phyloP scores from a whole-genome alignment of 2,888 invertebrate genomes.

The Sphinx pinastri region DNA sequence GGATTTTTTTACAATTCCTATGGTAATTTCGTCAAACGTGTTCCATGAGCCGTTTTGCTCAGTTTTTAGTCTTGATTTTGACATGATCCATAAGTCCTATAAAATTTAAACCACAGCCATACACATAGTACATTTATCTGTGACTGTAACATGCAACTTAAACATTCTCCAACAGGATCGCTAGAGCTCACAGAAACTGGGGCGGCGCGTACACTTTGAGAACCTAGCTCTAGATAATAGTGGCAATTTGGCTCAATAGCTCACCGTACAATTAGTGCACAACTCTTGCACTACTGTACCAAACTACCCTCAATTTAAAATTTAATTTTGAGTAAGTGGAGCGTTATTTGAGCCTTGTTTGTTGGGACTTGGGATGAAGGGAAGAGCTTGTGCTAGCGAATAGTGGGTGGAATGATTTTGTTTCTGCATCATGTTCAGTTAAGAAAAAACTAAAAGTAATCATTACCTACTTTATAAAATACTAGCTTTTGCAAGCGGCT shows the following conservation, averaged over 20 bases:
- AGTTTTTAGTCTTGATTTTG: too few relatives aligned
- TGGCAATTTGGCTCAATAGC: conserved; percentile 27
- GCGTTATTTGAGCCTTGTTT: conserved; percentile 8
- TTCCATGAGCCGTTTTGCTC: too few relatives aligned
- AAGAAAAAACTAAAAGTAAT: neutral
- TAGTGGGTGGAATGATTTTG: neutral
- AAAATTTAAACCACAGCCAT: too few relatives aligned
- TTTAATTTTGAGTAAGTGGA: conserved; percentile 24
- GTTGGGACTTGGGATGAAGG: neutral
- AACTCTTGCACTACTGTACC: conserved; percentile 16
- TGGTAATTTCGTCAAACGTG: too few relatives aligned
- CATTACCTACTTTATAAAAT: neutral
- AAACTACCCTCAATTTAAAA: conserved; percentile 24
- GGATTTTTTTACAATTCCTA: too few relatives aligned
- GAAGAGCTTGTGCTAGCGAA: neutral
- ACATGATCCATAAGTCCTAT: too few relatives aligned
- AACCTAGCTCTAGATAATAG: conserved; percentile 15
- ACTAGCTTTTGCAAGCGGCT: too few relatives aligned
- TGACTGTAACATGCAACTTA: too few relatives aligned
- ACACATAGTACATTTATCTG: too few relatives aligned
- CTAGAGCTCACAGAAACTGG: too few relatives aligned
- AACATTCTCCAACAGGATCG: too few relatives aligned
- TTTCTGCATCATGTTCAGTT: neutral
- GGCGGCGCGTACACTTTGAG: neutral
- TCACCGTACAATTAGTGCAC: conserved; percentile 23